Base-by-base conservation (phyloP, 2,113 vertebrate genomes). In the Melanostigma gelatinosum region DNA sequence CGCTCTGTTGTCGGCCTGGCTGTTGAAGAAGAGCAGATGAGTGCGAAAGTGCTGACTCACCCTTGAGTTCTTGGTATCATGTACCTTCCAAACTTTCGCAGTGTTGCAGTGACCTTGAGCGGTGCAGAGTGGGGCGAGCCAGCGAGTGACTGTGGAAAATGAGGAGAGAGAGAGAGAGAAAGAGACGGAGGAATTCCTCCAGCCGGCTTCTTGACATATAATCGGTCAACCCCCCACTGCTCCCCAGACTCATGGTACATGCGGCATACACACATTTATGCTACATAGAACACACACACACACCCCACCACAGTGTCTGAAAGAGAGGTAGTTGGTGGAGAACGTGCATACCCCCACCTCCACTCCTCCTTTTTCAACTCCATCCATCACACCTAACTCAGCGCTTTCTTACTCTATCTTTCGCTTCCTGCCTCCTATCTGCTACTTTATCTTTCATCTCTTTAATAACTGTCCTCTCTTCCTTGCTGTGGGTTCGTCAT, bases 101-200 rank as follows among this genome's bases (percentile, higher is more conserved):
- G 87, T 91, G 88, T 92, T 89, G 91, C 88, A 89, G 88, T 89
- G 89, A 95, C 94, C 94, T 95, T 95, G 93, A 91, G 83, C 62
- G 38, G 80, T 34, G 29, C 80, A 77, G 72, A 77, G 81, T 34
- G 40, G 64, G 85, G 72, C 44, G 58, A 86, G 72, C 27, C 8
- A 70, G 54, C 70, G 81, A 89, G 78, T 73, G 88, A 89, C 84
- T 80, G 83, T 82, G 85, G 80, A 77, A 81, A 90, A 86, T 12
- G 77, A 78, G 40, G 29, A 3, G 29, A 29, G 29, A 20, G 48
- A 50, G 50, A n/a, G 50, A 54, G 44, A 15, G 38, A 40, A 10
- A 10, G 40, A 42, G 40, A 42, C 10, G 11, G 40, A 42, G 40
- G 22, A 4, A 1, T 87, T 91, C 88, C 91, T 89, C 90, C 88